A percentile compares a stretch with the other conserved stretches of the same genome.
Conservation (phyloP, 1,140 invertebrate genomes). For the Drosophila suzukii region DNA sequence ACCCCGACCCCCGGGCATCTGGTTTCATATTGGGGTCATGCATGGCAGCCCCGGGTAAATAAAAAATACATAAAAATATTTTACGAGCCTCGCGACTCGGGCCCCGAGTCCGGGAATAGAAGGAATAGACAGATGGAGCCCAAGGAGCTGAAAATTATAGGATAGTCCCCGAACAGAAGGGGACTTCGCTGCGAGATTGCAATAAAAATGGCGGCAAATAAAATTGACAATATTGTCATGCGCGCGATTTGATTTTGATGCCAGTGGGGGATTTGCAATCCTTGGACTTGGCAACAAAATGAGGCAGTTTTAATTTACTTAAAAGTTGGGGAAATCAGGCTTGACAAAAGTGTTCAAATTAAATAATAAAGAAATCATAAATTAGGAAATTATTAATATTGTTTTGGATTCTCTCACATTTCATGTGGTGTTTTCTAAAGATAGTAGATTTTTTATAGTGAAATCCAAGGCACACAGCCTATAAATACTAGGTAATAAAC, state of each 20-base stretch:
- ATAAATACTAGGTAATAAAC: conserved; percentile 11
- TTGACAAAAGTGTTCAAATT: not conserved
- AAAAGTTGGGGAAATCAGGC: conserved; percentile 45
- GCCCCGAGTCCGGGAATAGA: conserved; percentile 26
- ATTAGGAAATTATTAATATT: not conserved
- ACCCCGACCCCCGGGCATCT: conserved; percentile 16
- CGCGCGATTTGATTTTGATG: conserved; percentile 59
- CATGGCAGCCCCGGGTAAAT: conserved; percentile 73
- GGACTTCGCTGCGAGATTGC: conserved; percentile 45
- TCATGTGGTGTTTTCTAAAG: no score
- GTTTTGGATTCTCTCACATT: no score
- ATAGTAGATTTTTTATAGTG: not conserved
- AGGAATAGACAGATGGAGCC: conserved; percentile 31
- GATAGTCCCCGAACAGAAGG: conserved; percentile 21
- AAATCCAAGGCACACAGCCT: not conserved
- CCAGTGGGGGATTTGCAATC: conserved; percentile 15
- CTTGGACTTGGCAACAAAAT: conserved; percentile 57
- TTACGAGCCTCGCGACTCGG: conserved; percentile 55
- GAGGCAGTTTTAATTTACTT: conserved; percentile 81
- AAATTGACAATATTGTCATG: conserved; percentile 83
- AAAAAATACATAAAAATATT: conserved; percentile 83
- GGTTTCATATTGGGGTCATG: conserved; percentile 72
- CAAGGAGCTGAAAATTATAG: conserved; percentile 49
- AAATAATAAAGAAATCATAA: not conserved
- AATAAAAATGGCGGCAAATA: conserved; percentile 80